phyloP scores from a whole-genome alignment of 2,888 invertebrate genomes.

The Mantis religiosa region DNA sequence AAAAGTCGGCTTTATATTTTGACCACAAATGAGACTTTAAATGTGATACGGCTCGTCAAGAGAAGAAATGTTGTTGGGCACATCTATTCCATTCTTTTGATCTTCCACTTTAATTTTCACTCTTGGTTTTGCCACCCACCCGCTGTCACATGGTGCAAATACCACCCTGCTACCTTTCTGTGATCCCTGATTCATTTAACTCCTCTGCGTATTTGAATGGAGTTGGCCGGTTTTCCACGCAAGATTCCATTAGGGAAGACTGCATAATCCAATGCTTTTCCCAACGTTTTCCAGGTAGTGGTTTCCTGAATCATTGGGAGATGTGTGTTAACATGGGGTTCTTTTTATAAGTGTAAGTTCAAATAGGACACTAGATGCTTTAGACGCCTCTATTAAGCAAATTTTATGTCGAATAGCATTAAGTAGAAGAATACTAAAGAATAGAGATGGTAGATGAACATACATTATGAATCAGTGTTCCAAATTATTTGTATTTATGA shows the following conservation, averaged over 20 bases:
- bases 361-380: no score
- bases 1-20: background rate
- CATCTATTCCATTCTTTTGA: background rate
- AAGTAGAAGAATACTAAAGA: no score
- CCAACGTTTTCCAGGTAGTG: background rate
- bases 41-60: background rate
- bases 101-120: constrained; percentile 12
- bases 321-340: no score
- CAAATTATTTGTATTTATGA: no score
- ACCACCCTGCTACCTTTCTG: background rate
- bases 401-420: no score
- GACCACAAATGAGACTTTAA: background rate
- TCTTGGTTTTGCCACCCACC: background rate
- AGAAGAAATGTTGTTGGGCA: background rate
- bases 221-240: background rate
- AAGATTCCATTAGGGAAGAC: background rate
- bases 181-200: background rate
- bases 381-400: no score
- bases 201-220: background rate
- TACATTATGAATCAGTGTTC: no score
- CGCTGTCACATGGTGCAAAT: background rate
- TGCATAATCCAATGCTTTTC: background rate
- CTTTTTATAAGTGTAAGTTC: no score
- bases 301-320: background rate
- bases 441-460: no score